Conservation (phyloP, 2,113 vertebrate genomes). For the Connochaetes taurinus region DNA sequence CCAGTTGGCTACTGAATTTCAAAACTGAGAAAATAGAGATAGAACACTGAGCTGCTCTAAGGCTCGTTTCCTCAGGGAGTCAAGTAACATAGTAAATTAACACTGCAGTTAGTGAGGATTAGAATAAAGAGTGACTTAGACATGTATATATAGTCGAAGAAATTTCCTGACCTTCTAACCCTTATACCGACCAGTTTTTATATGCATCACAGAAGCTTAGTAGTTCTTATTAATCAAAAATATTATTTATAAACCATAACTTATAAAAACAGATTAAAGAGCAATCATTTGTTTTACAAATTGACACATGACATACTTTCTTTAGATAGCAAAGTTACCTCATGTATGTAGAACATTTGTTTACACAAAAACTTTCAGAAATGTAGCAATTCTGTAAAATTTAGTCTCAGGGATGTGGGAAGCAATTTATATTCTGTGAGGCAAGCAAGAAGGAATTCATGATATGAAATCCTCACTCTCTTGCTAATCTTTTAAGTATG, state of each 20-base stretch:
- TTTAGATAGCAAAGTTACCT: neutral
- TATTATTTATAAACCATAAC: neutral
- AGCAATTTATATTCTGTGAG: conserved; percentile 28
- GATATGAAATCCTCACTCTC: neutral
- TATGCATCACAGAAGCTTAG: neutral
- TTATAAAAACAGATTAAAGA: neutral
- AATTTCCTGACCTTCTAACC: neutral
- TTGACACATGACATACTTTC: neutral
- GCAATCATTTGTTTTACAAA: neutral
- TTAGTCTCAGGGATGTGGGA: neutral
- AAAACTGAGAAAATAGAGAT: neutral
- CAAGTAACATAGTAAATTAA: neutral
- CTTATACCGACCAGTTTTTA: neutral
- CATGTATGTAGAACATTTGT: neutral
- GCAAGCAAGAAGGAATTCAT: neutral
- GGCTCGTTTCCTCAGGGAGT: neutral
- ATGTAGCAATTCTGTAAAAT: neutral
- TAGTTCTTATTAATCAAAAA: neutral
- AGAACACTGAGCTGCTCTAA: neutral
- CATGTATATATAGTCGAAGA: neutral
- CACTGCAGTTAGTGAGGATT: neutral
- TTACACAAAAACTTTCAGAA: neutral
- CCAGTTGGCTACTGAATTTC: neutral
- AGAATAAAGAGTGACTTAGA: neutral
- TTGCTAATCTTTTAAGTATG: conserved; percentile 39